These are phyloP conservation scores for Microcebus jonahi DNA, from an alignment of 2,113 vertebrate genomes.

Conservation along the genomic window DNA sequence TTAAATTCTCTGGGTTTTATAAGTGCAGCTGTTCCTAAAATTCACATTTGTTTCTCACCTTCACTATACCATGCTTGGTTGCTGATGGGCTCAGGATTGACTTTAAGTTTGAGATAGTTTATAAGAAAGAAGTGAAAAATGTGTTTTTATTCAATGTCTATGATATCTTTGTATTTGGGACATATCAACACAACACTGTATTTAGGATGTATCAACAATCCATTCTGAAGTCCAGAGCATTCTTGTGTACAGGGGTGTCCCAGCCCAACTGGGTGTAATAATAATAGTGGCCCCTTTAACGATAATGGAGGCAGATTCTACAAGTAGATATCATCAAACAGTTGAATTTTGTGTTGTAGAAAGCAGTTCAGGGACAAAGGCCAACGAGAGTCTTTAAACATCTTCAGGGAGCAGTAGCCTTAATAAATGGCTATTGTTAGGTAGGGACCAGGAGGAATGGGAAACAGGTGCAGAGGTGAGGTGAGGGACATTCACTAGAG, in stretches of 20 bases:
- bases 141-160: neutral
- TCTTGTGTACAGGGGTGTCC: neutral
- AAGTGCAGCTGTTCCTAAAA: neutral
- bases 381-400: neutral
- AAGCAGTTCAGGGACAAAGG: neutral
- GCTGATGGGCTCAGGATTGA: neutral
- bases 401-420: neutral
- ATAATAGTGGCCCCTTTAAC: neutral
- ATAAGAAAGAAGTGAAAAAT: neutral
- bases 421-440: neutral
- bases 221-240: neutral
- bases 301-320: neutral
- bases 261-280: rapidly evolving
- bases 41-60: neutral
- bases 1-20: neutral
- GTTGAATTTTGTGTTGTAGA: neutral
- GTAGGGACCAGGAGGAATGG: too few relatives aligned
- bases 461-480: too few relatives aligned
- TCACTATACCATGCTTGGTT: neutral
- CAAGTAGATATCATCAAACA: neutral
- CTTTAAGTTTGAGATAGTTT: neutral
- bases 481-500: too few relatives aligned
- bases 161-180: too few relatives aligned
- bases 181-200: too few relatives aligned
- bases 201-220: rapidly evolving